Conservation (phyloP, 2,113 vertebrate species). For the Oryzias celebensis region DNA sequence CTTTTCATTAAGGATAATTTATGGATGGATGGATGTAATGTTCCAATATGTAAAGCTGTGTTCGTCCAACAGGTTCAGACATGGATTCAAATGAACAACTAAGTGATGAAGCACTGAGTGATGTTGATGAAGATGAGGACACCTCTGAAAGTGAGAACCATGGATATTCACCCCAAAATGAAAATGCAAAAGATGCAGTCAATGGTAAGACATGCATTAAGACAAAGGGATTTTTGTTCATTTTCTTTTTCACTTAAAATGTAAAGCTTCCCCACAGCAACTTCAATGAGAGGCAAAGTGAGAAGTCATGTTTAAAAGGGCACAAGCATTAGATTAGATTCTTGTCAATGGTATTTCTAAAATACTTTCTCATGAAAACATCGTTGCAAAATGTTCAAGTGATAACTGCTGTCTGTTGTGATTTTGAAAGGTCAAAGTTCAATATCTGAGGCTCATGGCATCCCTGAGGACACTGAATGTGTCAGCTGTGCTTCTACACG, state of each 20-base stretch:
- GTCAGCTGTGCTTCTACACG: conserved; percentile 2
- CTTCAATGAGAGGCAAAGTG: too few species aligned
- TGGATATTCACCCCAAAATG: neutral
- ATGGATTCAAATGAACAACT: conserved; percentile 17
- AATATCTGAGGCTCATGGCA: neutral
- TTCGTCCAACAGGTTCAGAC: neutral
- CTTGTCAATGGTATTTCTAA: too few species aligned
- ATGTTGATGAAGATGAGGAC: conserved; percentile 7
- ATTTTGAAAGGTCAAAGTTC: conserved; percentile 20
- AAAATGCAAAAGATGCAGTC: neutral
- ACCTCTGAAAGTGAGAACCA: neutral
- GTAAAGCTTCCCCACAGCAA: too few species aligned
- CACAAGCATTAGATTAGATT: too few species aligned
- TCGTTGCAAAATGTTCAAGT: neutral
- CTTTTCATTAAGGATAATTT: too few species aligned
- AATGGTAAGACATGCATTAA: conserved; percentile 24
- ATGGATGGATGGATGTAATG: too few species aligned
- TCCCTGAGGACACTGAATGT: conserved; percentile 16
- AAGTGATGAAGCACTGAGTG: conserved; percentile 25
- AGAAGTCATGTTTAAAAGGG: too few species aligned
- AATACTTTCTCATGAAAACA: too few species aligned
- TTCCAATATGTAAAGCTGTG: neutral
- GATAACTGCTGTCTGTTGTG: neutral
- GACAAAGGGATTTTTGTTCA: neutral
- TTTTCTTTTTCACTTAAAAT: too few species aligned